Conservation (phyloP, 2,888 invertebrate genomes). For the Ophion costatus region DNA sequence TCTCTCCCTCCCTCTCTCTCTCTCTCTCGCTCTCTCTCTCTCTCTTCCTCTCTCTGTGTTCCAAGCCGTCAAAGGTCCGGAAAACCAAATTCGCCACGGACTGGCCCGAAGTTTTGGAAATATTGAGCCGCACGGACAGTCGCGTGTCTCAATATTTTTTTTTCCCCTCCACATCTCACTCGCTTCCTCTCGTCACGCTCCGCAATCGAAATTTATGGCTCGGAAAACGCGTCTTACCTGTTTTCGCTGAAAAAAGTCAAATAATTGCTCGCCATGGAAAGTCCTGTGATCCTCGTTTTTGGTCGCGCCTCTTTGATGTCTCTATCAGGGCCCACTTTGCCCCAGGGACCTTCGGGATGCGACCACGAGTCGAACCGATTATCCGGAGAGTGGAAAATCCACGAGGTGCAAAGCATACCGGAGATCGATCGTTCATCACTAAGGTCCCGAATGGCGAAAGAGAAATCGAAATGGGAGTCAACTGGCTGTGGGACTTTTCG, state of each 20-base stretch:
- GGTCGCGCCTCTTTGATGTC: constrained; percentile 45
- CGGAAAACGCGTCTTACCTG: neutral
- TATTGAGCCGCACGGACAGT: constrained; percentile 74
- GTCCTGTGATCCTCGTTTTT: constrained; percentile 20
- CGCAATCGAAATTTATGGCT: constrained; percentile 70
- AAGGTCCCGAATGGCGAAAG: neutral
- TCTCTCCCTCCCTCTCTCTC: constrained; percentile 8
- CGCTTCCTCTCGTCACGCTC: constrained; percentile 73
- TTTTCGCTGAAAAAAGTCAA: neutral
- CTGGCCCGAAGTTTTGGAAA: constrained; percentile 78
- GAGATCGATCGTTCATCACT: neutral
- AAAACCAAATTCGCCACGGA: constrained; percentile 76
- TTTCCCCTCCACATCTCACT: constrained; percentile 36
- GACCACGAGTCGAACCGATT: neutral
- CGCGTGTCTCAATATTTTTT: constrained; percentile 80
- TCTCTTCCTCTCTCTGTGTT: constrained; percentile 23
- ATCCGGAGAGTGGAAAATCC: neutral
- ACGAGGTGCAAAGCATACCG: neutral
- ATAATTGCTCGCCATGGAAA: neutral
- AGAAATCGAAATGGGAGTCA: neutral
- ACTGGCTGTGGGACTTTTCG: neutral
- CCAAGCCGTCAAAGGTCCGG: constrained; percentile 52
- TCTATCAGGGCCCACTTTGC: constrained; percentile 52
- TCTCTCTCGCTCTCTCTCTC: constrained; percentile 30
- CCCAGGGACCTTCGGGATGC: neutral